Base-by-base conservation (phyloP, 1,140 invertebrate genomes). In the Harpegnathos saltator region DNA sequence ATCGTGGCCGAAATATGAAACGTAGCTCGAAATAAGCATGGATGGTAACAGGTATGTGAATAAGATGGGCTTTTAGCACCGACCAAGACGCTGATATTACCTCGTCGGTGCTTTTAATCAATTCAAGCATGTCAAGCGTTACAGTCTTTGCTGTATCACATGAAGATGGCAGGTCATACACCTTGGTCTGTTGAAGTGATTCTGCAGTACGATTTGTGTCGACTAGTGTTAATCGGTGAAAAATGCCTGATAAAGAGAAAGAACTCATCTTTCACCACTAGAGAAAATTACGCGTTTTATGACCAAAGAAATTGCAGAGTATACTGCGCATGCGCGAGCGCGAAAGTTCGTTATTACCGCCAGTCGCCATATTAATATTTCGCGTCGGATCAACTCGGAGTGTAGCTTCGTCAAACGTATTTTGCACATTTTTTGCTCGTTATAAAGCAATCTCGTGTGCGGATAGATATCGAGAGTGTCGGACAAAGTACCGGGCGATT, bases 391-490 rank as follows among this genome's bases (percentile, higher is more conserved):
- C 38, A 44, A 4, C n/a, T n/a, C n/a, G n/a, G n/a, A 44, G 38
- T 11, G 38, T 44, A 11, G 7, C 9, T 3, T 11, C 14, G 29
- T 14, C n/a, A 38, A 62, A 19, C 9, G 14, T 2, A n/a, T 12
- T 52, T 1, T 4, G 44, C 1, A 22, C n/a, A 7, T 63, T 75
- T 63, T 15, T 9, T 44, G 7, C 14, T n/a, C 44, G 7, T 38
- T 63, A 33, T 52, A 33, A 61, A 73, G 12, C 17, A 19, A 17
- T 2, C 29, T 77, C 22, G 61, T 26, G 3, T 54, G 19, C n/a
- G 14, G 38, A 77, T 52, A 54, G 65, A n/a, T 17, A 5, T 77
- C 59, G 15, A 15, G 12, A 75, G 59, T 65, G 14, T 3, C 19
- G n/a, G 58, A 66, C 52, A 54, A 65, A 77, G 29, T 77, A 19